Conservation (phyloP, 2,113 vertebrate genomes). For the Chaetorhynchus papuensis region DNA sequence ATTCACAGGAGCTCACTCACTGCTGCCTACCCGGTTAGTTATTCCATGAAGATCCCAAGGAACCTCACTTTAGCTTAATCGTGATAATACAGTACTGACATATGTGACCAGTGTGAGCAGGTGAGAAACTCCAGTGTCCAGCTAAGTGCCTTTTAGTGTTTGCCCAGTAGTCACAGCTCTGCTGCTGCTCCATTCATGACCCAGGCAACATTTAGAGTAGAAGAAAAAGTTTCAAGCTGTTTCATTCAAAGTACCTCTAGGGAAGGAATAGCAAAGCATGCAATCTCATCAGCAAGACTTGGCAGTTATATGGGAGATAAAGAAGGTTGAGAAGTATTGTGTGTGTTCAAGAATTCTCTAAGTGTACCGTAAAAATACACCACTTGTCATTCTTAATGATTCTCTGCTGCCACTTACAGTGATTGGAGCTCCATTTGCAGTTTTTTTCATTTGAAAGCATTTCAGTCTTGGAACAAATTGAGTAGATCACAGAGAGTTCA, state of each 20-base stretch:
- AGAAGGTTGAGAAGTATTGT: constrained; percentile 2
- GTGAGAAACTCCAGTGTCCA: neutral
- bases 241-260: neutral
- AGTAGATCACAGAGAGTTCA: constrained; percentile 12
- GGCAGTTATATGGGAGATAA: neutral
- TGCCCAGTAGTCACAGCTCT: neutral
- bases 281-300: neutral
- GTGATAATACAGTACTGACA: no score
- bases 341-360: constrained; percentile 39
- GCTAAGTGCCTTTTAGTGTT: neutral
- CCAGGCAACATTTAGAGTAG: neutral
- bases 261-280: neutral
- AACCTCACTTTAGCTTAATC: neutral
- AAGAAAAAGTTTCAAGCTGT: neutral
- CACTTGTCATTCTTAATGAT: constrained; percentile 57
- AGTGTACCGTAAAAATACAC: constrained; percentile 55
- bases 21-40: neutral
- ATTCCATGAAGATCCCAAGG: neutral
- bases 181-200: neutral
- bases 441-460: constrained; percentile 22
- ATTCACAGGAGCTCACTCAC: neutral
- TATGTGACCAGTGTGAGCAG: neutral
- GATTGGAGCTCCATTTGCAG: constrained; percentile 30
- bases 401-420: constrained; percentile 30
- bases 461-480: constrained; percentile 25